Percentiles rank a stretch among this genome's conserved stretches.
Evolutionary conservation across 2,888 invertebrate species (phyloP).

Genomic region (Erebia palarica): DNA sequence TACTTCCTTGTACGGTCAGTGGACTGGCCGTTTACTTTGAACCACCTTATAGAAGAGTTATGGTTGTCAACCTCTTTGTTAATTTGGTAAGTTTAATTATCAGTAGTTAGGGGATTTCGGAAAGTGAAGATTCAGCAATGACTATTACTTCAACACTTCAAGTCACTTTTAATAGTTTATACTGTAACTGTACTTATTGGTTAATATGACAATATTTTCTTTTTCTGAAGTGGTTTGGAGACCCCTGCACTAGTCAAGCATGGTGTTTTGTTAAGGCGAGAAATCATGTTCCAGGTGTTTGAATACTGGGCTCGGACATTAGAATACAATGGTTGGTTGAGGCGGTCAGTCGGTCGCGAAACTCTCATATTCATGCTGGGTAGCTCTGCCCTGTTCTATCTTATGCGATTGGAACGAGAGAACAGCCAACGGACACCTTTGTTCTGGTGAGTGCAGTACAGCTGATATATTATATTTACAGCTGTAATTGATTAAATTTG

Average conservation of each 20-base stretch:
- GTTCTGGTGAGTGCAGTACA: slow-evolving; percentile 63
- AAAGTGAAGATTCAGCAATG: too few relatives aligned
- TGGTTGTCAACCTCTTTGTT: slow-evolving; percentile 75
- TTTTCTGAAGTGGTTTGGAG: too few relatives aligned
- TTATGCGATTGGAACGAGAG: slow-evolving; percentile 72
- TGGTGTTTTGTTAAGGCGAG: background rate
- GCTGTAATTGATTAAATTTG: too few relatives aligned
- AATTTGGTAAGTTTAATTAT: slow-evolving; percentile 66
- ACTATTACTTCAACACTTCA: too few relatives aligned
- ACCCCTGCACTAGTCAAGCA: background rate
- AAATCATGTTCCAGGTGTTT: slow-evolving; percentile 60
- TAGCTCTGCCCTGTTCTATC: slow-evolving; percentile 77
- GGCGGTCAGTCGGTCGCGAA: slow-evolving; percentile 67
- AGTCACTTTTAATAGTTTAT: too few relatives aligned
- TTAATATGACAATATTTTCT: too few relatives aligned
- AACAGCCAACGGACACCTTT: slow-evolving; percentile 70
- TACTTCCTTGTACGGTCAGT: slow-evolving; percentile 74
- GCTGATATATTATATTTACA: too few relatives aligned
- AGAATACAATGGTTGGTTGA: slow-evolving; percentile 76
- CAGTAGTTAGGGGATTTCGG: too few relatives aligned
- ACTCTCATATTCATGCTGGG: slow-evolving; percentile 76
- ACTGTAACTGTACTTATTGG: too few relatives aligned
- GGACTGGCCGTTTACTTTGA: slow-evolving; percentile 76
- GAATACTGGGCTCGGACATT: slow-evolving; percentile 76
- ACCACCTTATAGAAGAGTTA: slow-evolving; percentile 73